Base-by-base conservation (phyloP, 2,113 vertebrate species). In the Carollia perspicillata region DNA sequence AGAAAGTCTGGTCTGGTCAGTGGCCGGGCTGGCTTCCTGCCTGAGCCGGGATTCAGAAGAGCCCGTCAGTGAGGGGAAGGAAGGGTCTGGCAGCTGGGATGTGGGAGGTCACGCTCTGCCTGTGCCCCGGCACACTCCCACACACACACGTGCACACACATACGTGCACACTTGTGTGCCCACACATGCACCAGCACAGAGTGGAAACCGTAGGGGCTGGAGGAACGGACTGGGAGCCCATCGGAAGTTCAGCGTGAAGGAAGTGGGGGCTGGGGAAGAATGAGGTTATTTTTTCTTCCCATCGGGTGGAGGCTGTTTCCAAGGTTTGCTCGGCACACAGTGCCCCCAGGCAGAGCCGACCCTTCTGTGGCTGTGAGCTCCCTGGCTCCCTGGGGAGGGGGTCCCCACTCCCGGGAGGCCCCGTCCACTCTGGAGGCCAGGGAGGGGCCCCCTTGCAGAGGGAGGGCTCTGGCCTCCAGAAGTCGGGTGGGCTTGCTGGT, bases 11-110 rank as follows among this genome's bases (percentile, higher is more conserved):
- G 10, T n/a, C 6, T 10, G 2, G 6, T 16, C 0, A 0, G 65
- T 9, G 51, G 78, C 37, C 13, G 23, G 51, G 55, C 30, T 4
- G 16, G 13, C 75, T 95, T 94, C 93, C 93, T 94, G 90, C 49
- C 71, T 37, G 37, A 63, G 18, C 14, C 30, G 35, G 87, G n/a
- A 60, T 66, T 80, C 60, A 44, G 78, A 93, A 33, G 58, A 6
- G 55, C 28, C 51, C 88, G 91, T 90, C 80, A 69, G 26, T 47
- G 84, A 42, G 30, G 79, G 90, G 89, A 93, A 96, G 90, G 71
- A 90, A 93, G 63, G 75, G 66, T 40, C 33, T 51, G 49, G 65
- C 0, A 23, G 13, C 14, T 78, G 49, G 53, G 22, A 2, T 5
- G 9, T n/a, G n/a, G 33, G 80, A 40, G 47, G 63, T n/a, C 63